Evolutionary conservation across 2,797 vertebrate genomes (phyloP).

Genomic region (Peromyscus melanophrys): DNA sequence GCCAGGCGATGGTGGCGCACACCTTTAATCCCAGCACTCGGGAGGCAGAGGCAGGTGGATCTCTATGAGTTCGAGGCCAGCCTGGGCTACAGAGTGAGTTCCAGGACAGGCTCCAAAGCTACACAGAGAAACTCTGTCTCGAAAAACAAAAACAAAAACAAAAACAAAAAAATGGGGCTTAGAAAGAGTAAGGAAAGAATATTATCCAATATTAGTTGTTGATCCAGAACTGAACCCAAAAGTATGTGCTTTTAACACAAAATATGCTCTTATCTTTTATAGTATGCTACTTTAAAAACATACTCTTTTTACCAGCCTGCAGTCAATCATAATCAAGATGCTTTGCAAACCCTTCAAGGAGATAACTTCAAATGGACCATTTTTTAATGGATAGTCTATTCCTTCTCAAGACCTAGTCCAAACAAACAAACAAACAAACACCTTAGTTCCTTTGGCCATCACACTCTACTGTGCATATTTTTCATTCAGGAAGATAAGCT

Average conservation of each 20-base stretch:
- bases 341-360: constrained; percentile 52
- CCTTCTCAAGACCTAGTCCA: constrained; percentile 44
- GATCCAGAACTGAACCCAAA: constrained; percentile 51
- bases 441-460: constrained; percentile 32
- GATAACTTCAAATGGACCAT: not conserved
- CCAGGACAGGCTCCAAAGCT: too few species aligned
- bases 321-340: not conserved
- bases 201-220: constrained; percentile 31
- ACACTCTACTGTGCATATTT: not conserved
- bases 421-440: not conserved
- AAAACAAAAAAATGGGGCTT: not conserved
- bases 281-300: not conserved
- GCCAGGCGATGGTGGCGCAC: too few species aligned
- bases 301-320: not conserved
- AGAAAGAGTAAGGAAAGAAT: constrained; percentile 46
- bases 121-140: too few species aligned
- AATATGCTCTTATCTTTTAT: not conserved
- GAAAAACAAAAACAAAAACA: too few species aligned
- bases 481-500: constrained; percentile 30
- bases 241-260: not conserved
- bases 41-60: too few species aligned
- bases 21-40: too few species aligned
- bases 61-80: too few species aligned
- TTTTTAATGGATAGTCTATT: not conserved
- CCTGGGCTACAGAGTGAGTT: too few species aligned